Base-by-base conservation (phyloP, 2,888 invertebrate genomes). In the Andrena flavipes region DNA sequence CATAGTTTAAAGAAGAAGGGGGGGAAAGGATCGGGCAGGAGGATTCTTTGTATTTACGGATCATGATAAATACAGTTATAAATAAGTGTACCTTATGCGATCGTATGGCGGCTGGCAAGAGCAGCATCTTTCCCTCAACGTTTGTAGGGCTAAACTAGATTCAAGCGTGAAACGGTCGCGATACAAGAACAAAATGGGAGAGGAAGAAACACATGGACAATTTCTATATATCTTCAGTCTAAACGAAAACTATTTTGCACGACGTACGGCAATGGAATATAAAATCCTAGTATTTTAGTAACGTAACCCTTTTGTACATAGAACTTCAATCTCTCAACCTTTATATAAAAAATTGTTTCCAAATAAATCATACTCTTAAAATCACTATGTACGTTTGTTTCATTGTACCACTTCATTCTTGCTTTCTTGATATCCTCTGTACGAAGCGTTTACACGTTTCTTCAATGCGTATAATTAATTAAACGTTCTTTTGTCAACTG, bases 201-300 rank as follows among this genome's bases (percentile, higher is more conserved):
- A 70, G 69, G 54, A 42, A 68, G 72, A n/a, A 42, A 48, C 69
- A 65, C 35, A 69, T 20, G 51, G 73, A 76, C 78, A 42, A 85
- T 80, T 80, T 82, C 69, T 76, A 70, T 86, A 85, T 72, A 71
- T 80, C 80, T 73, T 42, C 73, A 67, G 67, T 73, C 62, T 78
- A 86, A 83, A 67, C 84, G 56, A 48, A 83, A 71, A 80, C 76
- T 82, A 85, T 85, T 85, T 86, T 84, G 83, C 67, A 73, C 80
- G 73, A 76, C 51, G 73, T 77, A 85, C 69, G 80, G 65, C 49
- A 60, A 76, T 56, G 84, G 85, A 87, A 89, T 89, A 89, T 90
- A 89, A 90, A 89, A 91, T 91, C 90, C 89, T 91, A 90, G 88
- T 88, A 82, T 87, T 89, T 91, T 87, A 88, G 87, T 85, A 86